Evolutionary conservation across 1,140 invertebrate species (phyloP), one percentile per base, ranked within the genome.

Genomic region (Drosophila aff.): DNA sequence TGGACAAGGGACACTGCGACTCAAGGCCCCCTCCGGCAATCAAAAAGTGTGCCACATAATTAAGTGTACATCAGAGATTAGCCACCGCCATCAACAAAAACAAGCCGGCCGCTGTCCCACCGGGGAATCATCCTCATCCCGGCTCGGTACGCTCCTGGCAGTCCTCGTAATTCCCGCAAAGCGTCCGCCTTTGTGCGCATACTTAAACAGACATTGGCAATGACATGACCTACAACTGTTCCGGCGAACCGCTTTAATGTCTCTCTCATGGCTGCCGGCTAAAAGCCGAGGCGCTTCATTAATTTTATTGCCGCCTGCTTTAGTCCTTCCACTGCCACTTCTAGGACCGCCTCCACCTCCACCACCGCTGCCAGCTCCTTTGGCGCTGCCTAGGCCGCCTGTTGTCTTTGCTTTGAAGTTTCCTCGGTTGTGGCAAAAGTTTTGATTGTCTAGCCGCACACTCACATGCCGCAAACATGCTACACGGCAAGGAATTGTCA

Each of bases 31-130:
- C 46, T 10, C 49, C 26, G 52, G 66, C 77, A 81, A 87, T 85
- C 85, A 84, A 82, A 76, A 76, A 79, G 78, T 83, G 69, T 73
- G 71, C 81, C 75, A 84, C 85, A 79, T 89, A 89, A 89, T 89
- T 90, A 89, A 85, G 85, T 90, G 79, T 79, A 90, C 82, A 89
- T 89, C 85, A 90, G 85, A 89, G 85, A 89, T 89, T 90, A 89
- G 84, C 85, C 74, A 74, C 59, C 71, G 72, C 59, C 72, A 64
- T 77, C 79, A 85, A 52, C 71, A 61, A 84, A 77, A 63, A 59
- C 46, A 79, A 49, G 52, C 15, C 8, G 67, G 59, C 33, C 33
- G 58, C 36, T 72, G 57, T 58, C 60, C 74, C 64, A 59, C 31
- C 44, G 55, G 55, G 43, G 28, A 38, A 64, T 46, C 52, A 33